Conservation (phyloP, 2,888 invertebrate species). For the Eugnorisma glareosa region DNA sequence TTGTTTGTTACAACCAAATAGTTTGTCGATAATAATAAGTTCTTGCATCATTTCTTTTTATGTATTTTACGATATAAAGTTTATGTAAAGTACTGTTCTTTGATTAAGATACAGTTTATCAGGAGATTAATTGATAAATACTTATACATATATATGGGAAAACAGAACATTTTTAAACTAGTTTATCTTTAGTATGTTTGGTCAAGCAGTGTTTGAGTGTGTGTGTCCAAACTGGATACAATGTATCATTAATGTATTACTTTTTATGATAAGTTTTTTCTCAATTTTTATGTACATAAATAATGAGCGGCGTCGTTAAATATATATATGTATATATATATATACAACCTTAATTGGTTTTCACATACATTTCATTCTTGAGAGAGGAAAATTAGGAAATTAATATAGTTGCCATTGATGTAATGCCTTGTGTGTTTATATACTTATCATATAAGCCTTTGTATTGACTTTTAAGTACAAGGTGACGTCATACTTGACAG, state of each 20-base stretch:
- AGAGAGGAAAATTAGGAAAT: neutral
- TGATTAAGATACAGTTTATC: slow-evolving; percentile 18
- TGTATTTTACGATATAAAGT: neutral
- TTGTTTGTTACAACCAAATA: slow-evolving; percentile 47
- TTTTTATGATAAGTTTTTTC: slow-evolving; percentile 28
- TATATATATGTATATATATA: too few relatives aligned
- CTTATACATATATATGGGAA: neutral
- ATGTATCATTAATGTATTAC: slow-evolving; percentile 18
- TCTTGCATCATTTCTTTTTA: slow-evolving; percentile 50
- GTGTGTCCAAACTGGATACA: slow-evolving; percentile 41
- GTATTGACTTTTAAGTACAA: slow-evolving; percentile 17
- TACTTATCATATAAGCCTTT: slow-evolving; percentile 18
- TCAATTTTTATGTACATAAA: slow-evolving; percentile 39
- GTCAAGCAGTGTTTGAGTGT: neutral
- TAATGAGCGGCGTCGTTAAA: slow-evolving; percentile 14
- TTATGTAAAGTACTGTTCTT: slow-evolving; percentile 1
- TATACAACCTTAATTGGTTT: slow-evolving; percentile 4
- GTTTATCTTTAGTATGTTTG: neutral
- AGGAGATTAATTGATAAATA: slow-evolving; percentile 4
- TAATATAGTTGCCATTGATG: neutral
- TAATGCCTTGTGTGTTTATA: slow-evolving; percentile 10
- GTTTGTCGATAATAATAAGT: slow-evolving; percentile 26
- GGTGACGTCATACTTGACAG: slow-evolving; percentile 48
- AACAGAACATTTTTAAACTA: neutral
- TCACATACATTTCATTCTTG: slow-evolving; percentile 5